A percentile compares a stretch with the other conserved stretches of the same genome.
Conservation (phyloP, 2,113 vertebrate genomes). For the Phylloscopus trochilus region DNA sequence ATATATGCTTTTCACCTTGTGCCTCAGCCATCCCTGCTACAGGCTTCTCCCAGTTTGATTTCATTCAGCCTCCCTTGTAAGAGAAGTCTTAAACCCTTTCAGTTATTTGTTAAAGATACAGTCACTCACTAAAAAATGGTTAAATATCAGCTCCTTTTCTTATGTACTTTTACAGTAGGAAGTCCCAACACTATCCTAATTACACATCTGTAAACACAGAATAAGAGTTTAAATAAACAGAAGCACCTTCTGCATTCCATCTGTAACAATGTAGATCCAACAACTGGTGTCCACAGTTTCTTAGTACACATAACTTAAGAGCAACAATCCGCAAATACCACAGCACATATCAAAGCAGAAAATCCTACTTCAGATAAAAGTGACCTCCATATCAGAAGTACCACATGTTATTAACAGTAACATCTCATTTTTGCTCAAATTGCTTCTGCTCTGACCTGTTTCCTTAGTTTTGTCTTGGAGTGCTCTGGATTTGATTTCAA, state of each 20-base stretch:
- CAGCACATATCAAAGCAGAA: background rate
- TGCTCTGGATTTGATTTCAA: background rate
- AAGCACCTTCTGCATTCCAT: background rate
- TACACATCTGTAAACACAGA: background rate
- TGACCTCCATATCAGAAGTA: background rate
- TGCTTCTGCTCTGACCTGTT: background rate
- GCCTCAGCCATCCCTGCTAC: background rate
- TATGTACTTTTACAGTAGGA: background rate
- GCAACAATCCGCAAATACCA: background rate
- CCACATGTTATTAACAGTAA: fast-evolving
- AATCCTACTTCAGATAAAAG: background rate
- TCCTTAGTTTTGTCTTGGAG: background rate
- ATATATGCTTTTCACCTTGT: background rate
- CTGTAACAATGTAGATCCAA: background rate
- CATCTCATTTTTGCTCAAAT: background rate
- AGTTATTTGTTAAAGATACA: background rate
- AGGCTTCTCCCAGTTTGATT: background rate
- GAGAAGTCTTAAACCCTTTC: background rate
- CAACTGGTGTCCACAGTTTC: background rate
- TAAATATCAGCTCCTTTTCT: background rate
- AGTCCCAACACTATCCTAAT: background rate
- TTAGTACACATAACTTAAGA: background rate
- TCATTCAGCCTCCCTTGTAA: background rate
- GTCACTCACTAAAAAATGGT: background rate
- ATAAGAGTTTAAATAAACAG: background rate